These are phyloP conservation scores for Nothura maculosa DNA, from an alignment of 2,797 vertebrate species.

Conservation along the genomic window DNA sequence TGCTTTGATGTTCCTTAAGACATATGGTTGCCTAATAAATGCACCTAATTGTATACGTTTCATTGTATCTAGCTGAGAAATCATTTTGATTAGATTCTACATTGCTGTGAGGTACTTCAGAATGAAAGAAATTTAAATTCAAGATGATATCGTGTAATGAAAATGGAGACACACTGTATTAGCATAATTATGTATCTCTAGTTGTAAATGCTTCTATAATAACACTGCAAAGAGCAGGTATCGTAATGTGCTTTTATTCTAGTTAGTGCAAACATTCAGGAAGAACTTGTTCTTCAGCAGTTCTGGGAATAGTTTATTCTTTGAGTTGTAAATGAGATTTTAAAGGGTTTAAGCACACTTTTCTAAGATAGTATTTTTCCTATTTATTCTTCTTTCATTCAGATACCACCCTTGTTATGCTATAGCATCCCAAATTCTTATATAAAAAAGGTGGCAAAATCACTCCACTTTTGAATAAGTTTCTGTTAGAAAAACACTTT, in stretches of 20 bases:
- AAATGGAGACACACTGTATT: conserved; percentile 25
- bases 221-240: conserved; percentile 13
- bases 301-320: neutral
- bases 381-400: neutral
- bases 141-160: neutral
- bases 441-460: neutral
- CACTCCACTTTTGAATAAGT: neutral
- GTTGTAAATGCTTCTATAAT: conserved; percentile 51
- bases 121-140: conserved; percentile 10
- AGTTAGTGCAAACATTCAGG: neutral
- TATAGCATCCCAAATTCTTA: neutral
- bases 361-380: neutral
- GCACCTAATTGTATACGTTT: neutral
- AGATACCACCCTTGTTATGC: neutral
- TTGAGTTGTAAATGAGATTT: neutral
- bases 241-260: conserved; percentile 1
- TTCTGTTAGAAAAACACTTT: neutral
- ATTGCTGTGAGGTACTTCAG: neutral
- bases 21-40: neutral
- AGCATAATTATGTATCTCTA: conserved; percentile 37
- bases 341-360: neutral
- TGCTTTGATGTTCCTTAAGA: conserved; percentile 36
- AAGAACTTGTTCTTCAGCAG: conserved; percentile 34
- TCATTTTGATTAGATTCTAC: neutral
- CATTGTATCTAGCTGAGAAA: neutral